Evolutionary conservation across 2,888 invertebrate species (phyloP), one percentile per base, ranked within the genome.

Genomic region (Cheilosia urbana): DNA sequence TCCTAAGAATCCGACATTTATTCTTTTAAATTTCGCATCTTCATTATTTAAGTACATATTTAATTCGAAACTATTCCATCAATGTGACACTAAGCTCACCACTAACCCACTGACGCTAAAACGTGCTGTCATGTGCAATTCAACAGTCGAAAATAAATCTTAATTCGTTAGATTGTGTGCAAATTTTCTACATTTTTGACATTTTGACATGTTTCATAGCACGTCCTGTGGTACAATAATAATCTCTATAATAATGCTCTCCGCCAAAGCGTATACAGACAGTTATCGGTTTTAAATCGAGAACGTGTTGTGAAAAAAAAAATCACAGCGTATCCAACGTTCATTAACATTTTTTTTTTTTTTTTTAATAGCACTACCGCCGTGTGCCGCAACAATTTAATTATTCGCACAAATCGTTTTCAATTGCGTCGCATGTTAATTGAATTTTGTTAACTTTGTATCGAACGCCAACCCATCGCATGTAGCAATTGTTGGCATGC

Each of bases 401-500:
- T 55, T 53, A 68, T 68, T 68, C 55, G 11, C 40, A 55, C 53
- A 68, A 68, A 55, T n/a, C 42, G 42, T 19, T 68, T 68, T 27
- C 17, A 40, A 68, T 42, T 68, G 66, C 49, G 66, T 68, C 55
- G 27, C 66, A 42, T 45, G 42, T 55, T 55, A 53, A 68, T 68
- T 55, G 66, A 24, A 24, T 68, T 55, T 11, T 68, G 66, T 68
- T 17, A 27, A 17, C 24, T 51, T 53, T 66, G n/a, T 51, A 40
- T 53, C 65, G 21, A 34, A 15, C 65, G 7, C 34, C 57, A 13
- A 19, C 57, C n/a, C 30, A 51, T 24, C 45, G 15, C 13, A 15
- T 37, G 19, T 34, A 57, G 37, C 34, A n/a, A 9, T 47, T 7
- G 9, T 17, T 3, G 9, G 17, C 3, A 9, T 17, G 13, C 51